Evolutionary conservation across 2,797 vertebrate genomes (phyloP).

Genomic region (Diglossa cyanea): DNA sequence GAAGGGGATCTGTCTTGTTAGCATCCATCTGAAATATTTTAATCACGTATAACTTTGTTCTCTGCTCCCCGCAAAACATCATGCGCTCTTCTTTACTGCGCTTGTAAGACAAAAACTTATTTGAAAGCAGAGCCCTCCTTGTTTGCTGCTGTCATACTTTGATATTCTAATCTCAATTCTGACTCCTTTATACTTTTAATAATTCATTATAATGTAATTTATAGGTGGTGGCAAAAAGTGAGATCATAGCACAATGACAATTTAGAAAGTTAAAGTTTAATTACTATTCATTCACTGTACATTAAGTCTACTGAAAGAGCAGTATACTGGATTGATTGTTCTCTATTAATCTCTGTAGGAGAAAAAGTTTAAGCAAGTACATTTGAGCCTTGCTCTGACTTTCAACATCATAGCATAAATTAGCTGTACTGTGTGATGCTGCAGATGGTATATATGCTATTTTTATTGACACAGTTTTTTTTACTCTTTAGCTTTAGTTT

Average conservation of each 20-base stretch:
- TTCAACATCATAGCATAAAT: background rate
- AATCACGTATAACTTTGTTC: background rate
- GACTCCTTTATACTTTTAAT: constrained; percentile 3
- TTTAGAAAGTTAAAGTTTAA: constrained; percentile 38
- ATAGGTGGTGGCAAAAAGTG: background rate
- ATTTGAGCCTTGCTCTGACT: background rate
- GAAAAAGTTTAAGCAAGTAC: constrained; percentile 8
- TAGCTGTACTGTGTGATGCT: background rate
- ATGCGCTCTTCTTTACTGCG: background rate
- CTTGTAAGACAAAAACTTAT: background rate
- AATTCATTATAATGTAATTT: background rate
- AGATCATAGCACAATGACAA: background rate
- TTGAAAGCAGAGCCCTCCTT: background rate
- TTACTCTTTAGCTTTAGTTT: background rate
- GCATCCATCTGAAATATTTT: background rate
- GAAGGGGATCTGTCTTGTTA: background rate
- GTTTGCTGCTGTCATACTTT: constrained; percentile 3
- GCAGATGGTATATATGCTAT: background rate
- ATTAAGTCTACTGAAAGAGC: constrained; percentile 3
- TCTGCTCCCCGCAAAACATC: background rate
- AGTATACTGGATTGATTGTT: constrained; percentile 27
- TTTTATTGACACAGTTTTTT: constrained; percentile 30
- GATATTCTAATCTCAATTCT: constrained; percentile 17
- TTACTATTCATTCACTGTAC: constrained; percentile 9
- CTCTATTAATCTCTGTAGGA: background rate